phyloP scores from a whole-genome alignment of 1,140 invertebrate genomes.

The Caenorhabditis brenneri region DNA sequence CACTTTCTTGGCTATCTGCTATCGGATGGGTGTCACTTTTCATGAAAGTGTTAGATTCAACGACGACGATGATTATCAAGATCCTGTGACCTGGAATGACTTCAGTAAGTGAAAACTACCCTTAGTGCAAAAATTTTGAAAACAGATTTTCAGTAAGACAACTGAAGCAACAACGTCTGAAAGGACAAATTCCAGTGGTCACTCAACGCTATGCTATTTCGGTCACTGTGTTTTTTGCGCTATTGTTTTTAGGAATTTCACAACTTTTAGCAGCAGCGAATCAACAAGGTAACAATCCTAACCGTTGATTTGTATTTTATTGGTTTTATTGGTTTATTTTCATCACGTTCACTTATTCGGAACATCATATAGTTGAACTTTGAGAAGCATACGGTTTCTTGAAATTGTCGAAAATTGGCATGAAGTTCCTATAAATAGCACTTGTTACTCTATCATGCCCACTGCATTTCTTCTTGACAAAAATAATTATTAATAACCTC shows the following conservation, averaged over 20 bases:
- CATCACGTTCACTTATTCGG: too few relatives aligned
- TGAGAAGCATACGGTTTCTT: too few relatives aligned
- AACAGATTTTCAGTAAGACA: neutral
- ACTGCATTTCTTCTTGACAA: too few relatives aligned
- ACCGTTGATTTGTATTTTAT: too few relatives aligned
- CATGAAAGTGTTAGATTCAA: neutral
- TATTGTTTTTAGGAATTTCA: conserved; percentile 1
- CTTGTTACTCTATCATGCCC: too few relatives aligned
- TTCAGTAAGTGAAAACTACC: neutral
- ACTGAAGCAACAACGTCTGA: neutral
- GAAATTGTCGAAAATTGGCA: too few relatives aligned
- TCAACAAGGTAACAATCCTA: neutral
- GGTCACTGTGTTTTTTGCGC: neutral
- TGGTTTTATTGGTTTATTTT: too few relatives aligned
- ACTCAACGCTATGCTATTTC: neutral
- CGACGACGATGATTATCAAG: neutral
- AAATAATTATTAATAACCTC: too few relatives aligned
- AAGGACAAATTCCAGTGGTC: neutral
- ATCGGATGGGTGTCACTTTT: conserved; percentile 4
- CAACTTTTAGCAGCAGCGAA: neutral
- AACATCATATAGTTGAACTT: too few relatives aligned
- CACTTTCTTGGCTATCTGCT: neutral
- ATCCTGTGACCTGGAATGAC: neutral
- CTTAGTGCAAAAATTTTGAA: neutral
- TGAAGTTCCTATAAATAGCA: too few relatives aligned